Base-by-base conservation (phyloP, 2,797 vertebrate species). In the Fringilla coelebs region DNA sequence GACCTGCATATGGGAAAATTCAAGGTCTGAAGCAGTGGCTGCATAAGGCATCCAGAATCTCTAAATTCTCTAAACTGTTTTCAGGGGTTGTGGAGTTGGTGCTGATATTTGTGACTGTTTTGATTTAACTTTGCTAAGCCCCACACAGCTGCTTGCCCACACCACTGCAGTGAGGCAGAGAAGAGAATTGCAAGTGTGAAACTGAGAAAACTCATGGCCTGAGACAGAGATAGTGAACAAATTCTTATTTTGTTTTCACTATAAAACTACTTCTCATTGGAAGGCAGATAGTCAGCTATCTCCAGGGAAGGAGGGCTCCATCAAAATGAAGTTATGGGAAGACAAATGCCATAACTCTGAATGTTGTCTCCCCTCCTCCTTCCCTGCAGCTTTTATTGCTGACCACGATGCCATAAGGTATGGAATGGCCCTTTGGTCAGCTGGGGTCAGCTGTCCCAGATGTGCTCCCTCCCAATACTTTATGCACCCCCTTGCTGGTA, bases 401-500 rank as follows among this genome's bases (percentile, higher is more conserved):
- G 11, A 77, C 5, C 11, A 24, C 43, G 19, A 48, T 17, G 11
- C 16, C 20, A 38, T 17, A 32, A 17, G 32, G 18, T 45, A 26
- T 16, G 29, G 40, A 63, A 51, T 46, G 36, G 9, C 24, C 45
- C 26, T 85, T 63, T 51, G 36, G 52, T 61, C 57, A 28, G 7
- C 3, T 2, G 0, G 7, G 17, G 13, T 74, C 51, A 70, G 3
- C 18, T 85, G 43, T 67, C 16, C 18, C 36, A 58, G 18, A 7
- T 85, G 9, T 62, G 25, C 6, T 2, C 7, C 17, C 3, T 94
- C 17, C 3, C 16, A 88, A 0, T 1, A 1, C 17, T 29, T 36
- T 67, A 6, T 78, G 40, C 1, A 13, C 1, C 5, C 3, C 10
- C 11, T 78, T 0, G 0, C 22, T 51, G 14, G 10, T 67, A 14